Percentiles rank a stretch among this genome's conserved stretches.
Evolutionary conservation across 1,140 invertebrate species (phyloP).

Genomic region (Camponotus floridanus): DNA sequence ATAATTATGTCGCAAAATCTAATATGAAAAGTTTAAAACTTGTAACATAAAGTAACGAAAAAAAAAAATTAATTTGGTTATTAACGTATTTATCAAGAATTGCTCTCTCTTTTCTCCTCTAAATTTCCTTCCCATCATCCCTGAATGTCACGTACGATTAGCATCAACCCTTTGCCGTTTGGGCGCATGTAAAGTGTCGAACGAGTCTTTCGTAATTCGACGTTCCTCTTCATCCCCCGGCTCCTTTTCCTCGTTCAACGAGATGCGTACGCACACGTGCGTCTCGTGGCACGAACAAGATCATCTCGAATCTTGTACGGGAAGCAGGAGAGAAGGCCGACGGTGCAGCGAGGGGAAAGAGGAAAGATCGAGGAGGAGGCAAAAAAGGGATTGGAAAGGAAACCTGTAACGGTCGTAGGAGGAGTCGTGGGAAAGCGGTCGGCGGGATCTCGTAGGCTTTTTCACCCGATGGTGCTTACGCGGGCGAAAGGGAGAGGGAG

Average conservation of each 20-base stretch:
- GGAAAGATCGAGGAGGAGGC: constrained; percentile 4
- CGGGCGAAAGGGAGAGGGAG: constrained; percentile 7
- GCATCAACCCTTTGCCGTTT: constrained; percentile 24
- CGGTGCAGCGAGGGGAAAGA: neutral
- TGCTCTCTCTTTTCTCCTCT: neutral
- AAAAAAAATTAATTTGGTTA: neutral
- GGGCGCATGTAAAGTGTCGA: constrained; percentile 1
- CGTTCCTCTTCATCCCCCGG: constrained; percentile 12
- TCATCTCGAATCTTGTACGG: constrained; percentile 26
- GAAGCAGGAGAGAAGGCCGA: constrained; percentile 15
- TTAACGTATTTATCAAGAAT: neutral
- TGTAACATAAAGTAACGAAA: neutral
- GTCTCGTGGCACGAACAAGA: constrained; percentile 27
- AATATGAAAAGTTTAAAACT: neutral
- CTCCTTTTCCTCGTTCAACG: constrained; percentile 1
- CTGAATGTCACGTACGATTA: constrained; percentile 29
- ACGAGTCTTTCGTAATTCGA: constrained; percentile 18
- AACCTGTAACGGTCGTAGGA: constrained; percentile 83
- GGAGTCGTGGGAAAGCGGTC: constrained; percentile 81
- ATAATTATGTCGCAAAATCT: neutral
- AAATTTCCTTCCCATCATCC: neutral
- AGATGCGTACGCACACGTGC: constrained; percentile 48
- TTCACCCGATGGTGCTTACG: constrained; percentile 44
- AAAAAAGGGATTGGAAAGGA: constrained; percentile 81
- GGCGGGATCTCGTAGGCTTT: constrained; percentile 71